These are phyloP conservation scores for Steinernema carpocapsae DNA, from an alignment of 2,888 invertebrate species.

Conservation along the genomic window DNA sequence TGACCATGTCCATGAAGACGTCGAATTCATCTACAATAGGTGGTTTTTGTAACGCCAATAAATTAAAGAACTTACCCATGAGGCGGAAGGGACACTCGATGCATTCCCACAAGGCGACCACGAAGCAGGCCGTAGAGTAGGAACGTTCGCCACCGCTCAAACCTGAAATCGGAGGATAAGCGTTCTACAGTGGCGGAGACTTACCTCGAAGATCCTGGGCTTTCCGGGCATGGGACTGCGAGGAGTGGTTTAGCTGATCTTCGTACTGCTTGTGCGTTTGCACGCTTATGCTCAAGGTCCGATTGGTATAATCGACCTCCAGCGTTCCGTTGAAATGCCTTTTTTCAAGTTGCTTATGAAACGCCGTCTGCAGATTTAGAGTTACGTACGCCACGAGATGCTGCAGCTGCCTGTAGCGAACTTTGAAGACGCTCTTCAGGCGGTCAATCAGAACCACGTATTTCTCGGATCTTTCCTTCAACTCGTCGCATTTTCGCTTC, in stretches of 20 bases:
- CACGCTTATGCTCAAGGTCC: constrained; percentile 36
- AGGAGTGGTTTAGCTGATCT: neutral
- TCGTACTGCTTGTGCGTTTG: constrained; percentile 37
- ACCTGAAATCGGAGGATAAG: constrained; percentile 71
- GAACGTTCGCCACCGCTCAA: constrained; percentile 90
- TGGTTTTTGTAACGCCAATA: constrained; percentile 77
- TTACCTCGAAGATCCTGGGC: constrained; percentile 19
- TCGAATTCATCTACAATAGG: constrained; percentile 58
- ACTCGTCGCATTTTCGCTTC: neutral
- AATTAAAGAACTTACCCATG: constrained; percentile 92
- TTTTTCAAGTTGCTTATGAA: neutral
- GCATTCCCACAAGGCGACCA: constrained; percentile 89
- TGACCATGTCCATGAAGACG: constrained; percentile 65
- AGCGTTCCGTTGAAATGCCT: constrained; percentile 39
- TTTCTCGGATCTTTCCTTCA: neutral
- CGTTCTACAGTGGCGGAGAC: no score
- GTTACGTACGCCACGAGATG: neutral
- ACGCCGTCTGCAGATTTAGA: neutral
- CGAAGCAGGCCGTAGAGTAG: constrained; percentile 90
- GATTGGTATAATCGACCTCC: constrained; percentile 36
- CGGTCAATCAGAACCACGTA: neutral
- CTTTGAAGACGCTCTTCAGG: neutral
- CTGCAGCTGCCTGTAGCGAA: constrained; percentile 17
- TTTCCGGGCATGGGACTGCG: neutral
- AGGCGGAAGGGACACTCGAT: constrained; percentile 88